Conservation (phyloP, 2,888 invertebrate species). For the Diarsia dahlii region DNA sequence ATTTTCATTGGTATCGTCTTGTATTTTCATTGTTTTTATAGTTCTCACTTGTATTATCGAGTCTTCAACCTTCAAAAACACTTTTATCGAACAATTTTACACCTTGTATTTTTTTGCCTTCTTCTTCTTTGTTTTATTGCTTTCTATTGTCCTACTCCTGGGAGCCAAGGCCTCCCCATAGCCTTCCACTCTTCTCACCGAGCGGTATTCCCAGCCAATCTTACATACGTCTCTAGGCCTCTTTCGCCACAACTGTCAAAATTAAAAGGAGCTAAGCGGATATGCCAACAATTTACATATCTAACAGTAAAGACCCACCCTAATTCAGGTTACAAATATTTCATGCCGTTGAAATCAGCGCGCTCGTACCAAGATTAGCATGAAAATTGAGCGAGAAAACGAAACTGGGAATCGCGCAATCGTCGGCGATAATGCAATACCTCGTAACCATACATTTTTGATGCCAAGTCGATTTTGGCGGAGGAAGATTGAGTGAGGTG, state of each 20-base stretch:
- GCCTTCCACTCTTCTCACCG: too few species aligned
- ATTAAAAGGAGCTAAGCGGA: constrained; percentile 1
- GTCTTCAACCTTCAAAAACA: too few species aligned
- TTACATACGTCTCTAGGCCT: too few species aligned
- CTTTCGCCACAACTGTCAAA: background rate
- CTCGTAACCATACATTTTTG: constrained; percentile 59
- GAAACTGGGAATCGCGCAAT: constrained; percentile 75
- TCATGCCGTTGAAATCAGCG: constrained; percentile 84
- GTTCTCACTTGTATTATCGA: background rate
- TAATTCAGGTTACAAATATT: constrained; percentile 80
- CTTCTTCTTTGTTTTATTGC: too few species aligned
- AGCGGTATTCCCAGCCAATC: too few species aligned
- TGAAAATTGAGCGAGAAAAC: constrained; percentile 84
- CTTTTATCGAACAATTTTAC: too few species aligned
- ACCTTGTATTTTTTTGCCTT: too few species aligned
- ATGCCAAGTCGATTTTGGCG: constrained; percentile 46
- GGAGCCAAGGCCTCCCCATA: too few species aligned
- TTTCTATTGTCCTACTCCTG: too few species aligned
- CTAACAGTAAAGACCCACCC: constrained; percentile 44
- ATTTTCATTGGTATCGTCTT: background rate
- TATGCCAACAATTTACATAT: constrained; percentile 24
- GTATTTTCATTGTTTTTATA: background rate
- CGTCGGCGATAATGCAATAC: constrained; percentile 60
- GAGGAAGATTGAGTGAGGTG: constrained; percentile 46
- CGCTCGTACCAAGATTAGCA: constrained; percentile 83